Base-by-base conservation (phyloP, 2,888 invertebrate species). In the Pseudoips prasinana region DNA sequence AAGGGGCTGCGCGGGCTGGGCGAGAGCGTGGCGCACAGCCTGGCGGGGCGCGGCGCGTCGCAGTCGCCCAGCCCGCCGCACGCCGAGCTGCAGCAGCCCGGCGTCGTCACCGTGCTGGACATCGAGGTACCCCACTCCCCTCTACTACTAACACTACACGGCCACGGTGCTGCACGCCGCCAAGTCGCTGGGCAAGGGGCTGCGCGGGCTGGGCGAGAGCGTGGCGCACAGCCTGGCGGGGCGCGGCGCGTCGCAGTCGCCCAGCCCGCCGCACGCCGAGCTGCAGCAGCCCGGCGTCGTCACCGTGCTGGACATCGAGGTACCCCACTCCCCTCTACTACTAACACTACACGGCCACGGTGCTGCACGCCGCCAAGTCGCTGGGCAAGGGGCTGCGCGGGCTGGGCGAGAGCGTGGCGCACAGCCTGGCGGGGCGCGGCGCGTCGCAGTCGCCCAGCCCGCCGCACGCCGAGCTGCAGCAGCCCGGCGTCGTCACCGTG, bases 81-180 rank as follows among this genome's bases (percentile, higher is more conserved):
- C 25, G 64, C 82, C 0, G 92, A 94, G 58, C 80, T 90, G n/a
- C 90, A 91, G 31, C 95, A 96, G 70, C 94, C 97, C 1, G 98
- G 98, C 1, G 91, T 98, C 22, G 92, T 98, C 26, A 97, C 97
- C 27, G 91, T 98, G 52, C 82, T 98, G 31, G 98, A 98, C 78
- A 91, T 95, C 27, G 94, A 94, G 90, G 94, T 93, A n/a, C n/a
- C n/a, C n/a, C n/a, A n/a, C n/a, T n/a, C n/a, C n/a, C n/a, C n/a
- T n/a, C n/a, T n/a, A n/a, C n/a, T n/a, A n/a, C n/a, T n/a, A n/a
- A n/a, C n/a, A n/a, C n/a, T n/a, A n/a, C n/a, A n/a, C n/a, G n/a
- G n/a, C n/a, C n/a, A n/a, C n/a, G n/a, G 96, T 98, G 31, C 91
- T 98, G 6, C 96, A 97, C 81, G 98, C 97, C 1, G 98, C 98